These are phyloP conservation scores for Drosophila paucipuncta DNA, from an alignment of 2,888 invertebrate genomes.

Conservation along the genomic window DNA sequence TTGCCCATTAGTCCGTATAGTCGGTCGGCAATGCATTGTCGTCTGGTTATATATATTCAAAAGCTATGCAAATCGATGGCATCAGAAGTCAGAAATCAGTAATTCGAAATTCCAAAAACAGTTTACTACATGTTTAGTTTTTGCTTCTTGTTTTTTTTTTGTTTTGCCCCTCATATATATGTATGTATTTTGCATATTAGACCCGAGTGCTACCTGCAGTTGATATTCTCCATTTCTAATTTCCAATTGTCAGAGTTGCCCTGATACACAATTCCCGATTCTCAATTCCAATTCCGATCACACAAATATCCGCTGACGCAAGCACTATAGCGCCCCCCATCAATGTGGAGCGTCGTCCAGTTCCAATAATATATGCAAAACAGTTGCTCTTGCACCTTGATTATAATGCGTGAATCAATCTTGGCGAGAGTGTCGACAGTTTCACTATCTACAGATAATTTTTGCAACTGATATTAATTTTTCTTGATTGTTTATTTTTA, in stretches of 20 bases:
- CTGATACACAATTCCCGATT: slow-evolving; percentile 27
- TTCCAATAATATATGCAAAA: slow-evolving; percentile 9
- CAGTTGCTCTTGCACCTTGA: slow-evolving; percentile 35
- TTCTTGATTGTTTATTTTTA: slow-evolving; percentile 10
- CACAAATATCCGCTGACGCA: slow-evolving; percentile 62
- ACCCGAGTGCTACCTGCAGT: slow-evolving; percentile 50
- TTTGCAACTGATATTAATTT: slow-evolving; percentile 20
- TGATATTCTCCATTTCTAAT: slow-evolving; percentile 37
- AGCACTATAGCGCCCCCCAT: slow-evolving; percentile 5
- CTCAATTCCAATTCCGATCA: slow-evolving; percentile 31
- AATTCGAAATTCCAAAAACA: slow-evolving; percentile 44
- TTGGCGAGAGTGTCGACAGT: not conserved
- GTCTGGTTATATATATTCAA: slow-evolving; percentile 58
- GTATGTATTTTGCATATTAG: slow-evolving; percentile 41
- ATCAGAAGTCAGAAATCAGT: slow-evolving; percentile 62
- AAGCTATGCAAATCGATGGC: slow-evolving; percentile 69
- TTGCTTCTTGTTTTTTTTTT: slow-evolving; percentile 6
- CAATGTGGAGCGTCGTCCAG: slow-evolving; percentile 10
- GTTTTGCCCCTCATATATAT: not conserved
- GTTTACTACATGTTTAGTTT: slow-evolving; percentile 49
- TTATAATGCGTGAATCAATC: slow-evolving; percentile 43
- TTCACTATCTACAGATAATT: slow-evolving; percentile 13
- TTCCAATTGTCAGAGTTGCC: slow-evolving; percentile 19
- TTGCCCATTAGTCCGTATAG: slow-evolving; percentile 9
- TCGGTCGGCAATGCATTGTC: slow-evolving; percentile 24